These are phyloP conservation scores for Esox niger DNA, from an alignment of 2,113 vertebrate species.

Conservation along the genomic window DNA sequence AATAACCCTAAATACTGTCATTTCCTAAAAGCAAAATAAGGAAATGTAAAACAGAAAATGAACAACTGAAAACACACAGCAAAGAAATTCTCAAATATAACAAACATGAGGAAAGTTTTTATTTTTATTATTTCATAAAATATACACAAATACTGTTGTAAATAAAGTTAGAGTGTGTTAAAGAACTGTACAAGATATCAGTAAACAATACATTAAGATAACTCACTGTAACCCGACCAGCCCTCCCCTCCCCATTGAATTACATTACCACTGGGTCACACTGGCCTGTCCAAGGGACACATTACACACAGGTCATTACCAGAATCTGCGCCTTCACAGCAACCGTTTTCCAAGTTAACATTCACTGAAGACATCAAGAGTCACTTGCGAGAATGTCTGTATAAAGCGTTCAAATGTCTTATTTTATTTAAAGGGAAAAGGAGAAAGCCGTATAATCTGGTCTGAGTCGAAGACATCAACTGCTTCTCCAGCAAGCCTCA, in stretches of 20 bases:
- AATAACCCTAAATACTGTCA: not conserved
- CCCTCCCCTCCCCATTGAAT: constrained; percentile 24
- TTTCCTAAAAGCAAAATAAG: no score
- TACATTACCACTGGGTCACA: constrained; percentile 65
- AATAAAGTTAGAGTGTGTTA: constrained; percentile 76
- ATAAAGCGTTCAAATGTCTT: no score
- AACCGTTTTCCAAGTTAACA: constrained; percentile 37
- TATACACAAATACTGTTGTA: constrained; percentile 83
- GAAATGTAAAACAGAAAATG: not conserved
- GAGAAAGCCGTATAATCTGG: constrained; percentile 32
- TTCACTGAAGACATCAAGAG: constrained; percentile 54
- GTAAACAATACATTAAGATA: constrained; percentile 75
- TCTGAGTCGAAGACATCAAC: constrained; percentile 4
- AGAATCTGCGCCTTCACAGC: constrained; percentile 47
- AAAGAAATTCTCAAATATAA: not conserved
- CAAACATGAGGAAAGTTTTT: constrained; percentile 51
- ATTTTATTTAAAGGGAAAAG: constrained; percentile 18
- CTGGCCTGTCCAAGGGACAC: constrained; percentile 1
- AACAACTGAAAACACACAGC: not conserved
- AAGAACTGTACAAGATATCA: constrained; percentile 81
- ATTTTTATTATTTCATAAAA: constrained; percentile 77
- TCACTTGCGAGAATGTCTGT: no score
- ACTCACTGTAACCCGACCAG: constrained; percentile 21
- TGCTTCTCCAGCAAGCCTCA: not conserved
- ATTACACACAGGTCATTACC: constrained; percentile 25